Evolutionary conservation across 2,797 vertebrate genomes (phyloP).

Genomic region (Diceros bicornis): DNA sequence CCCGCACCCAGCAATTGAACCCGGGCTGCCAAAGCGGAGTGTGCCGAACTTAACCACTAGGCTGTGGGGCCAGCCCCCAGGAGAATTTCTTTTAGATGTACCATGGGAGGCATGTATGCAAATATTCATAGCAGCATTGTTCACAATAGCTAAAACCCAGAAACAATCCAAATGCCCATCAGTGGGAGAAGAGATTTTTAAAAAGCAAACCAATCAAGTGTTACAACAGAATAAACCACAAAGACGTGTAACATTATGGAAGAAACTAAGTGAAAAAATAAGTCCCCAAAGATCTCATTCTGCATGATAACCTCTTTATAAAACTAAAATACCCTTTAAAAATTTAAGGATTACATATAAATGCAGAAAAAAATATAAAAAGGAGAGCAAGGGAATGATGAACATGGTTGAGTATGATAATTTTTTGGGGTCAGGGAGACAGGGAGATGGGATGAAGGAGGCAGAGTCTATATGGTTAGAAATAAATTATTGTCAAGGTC

Average conservation of each 20-base stretch:
- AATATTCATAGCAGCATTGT: neutral
- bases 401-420: neutral
- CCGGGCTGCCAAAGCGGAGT: no score
- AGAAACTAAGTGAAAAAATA: constrained; percentile 30
- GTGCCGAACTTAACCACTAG: no score
- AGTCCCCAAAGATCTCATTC: neutral
- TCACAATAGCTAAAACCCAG: neutral
- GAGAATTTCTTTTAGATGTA: neutral
- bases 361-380: neutral
- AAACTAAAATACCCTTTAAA: constrained; percentile 42
- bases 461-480: neutral
- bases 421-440: neutral
- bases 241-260: neutral
- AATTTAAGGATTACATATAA: neutral
- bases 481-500: constrained; percentile 6
- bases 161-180: neutral
- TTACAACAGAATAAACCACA: neutral
- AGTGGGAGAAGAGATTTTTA: neutral
- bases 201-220: neutral
- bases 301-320: neutral
- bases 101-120: neutral
- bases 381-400: neutral
- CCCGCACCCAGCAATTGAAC: no score
- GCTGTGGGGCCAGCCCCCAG: no score
- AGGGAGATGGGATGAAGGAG: neutral